Base-by-base conservation (phyloP, 2,797 vertebrate genomes). In the Fratercula arctica region DNA sequence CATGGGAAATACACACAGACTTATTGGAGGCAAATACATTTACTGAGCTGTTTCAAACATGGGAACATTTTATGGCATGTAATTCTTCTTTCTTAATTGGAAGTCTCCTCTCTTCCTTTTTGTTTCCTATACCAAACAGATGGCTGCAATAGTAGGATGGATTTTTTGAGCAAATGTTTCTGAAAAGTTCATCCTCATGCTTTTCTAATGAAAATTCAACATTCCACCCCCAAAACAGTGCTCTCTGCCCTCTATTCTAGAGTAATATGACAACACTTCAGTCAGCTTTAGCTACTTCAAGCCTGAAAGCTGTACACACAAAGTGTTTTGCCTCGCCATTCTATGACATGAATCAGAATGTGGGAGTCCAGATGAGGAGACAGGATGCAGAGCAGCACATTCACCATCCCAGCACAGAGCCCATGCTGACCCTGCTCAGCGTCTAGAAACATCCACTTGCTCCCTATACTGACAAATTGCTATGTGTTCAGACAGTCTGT, bases 181-280 rank as follows among this genome's bases (percentile, higher is more conserved):
- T 51, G 63, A 46, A n/a, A 87, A 79, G 66, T 46, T 80, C 24
- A 61, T 57, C 51, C 17, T 79, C 3, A 0, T 23, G 23, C 54
- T 76, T 76, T 91, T 79, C 63, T 74, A 82, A 56, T n/a, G 83
- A 91, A 82, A 85, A 85, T 48, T 69, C 35, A 88, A 12, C 46
- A 59, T 84, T 78, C 39, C 46, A 73, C 16, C 31, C 26, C 17
- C 15, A 80, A 86, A 85, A 45, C 13, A 69, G 16, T 59, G 41
- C 28, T 59, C 69, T 90, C 18, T 37, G 39, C 28, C 54, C 67
- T 79, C 33, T 85, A 3, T 28, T 85, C 59, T 33, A 88, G 41
- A 14, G 16, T 21, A 50, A n/a, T 4, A 48, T 4, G 51, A 60
- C 56, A 90, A 46, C 37, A 85, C 57, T 70, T 77, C 39, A 70